Base-by-base conservation (phyloP, 2,888 invertebrate genomes). In the Caenorhabditis wallacei region DNA sequence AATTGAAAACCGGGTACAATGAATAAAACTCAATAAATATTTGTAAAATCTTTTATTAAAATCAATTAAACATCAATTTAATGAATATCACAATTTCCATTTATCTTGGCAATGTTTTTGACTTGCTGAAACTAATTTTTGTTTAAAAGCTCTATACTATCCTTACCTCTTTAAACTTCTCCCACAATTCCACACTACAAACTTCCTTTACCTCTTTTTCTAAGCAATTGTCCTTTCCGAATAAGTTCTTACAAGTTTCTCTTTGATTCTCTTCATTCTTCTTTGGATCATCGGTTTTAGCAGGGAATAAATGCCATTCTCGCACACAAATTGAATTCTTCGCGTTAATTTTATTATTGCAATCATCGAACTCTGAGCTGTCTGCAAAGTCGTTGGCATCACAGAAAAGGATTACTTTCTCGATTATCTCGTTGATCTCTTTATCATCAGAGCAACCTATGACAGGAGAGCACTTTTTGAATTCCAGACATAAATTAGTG, bases 41-140 rank as follows among this genome's bases (percentile, higher is more conserved):
- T n/a, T n/a, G n/a, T n/a, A n/a, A n/a, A n/a, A n/a, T n/a, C n/a
- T n/a, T n/a, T n/a, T n/a, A n/a, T n/a, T n/a, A n/a, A n/a, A n/a
- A n/a, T n/a, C n/a, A n/a, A n/a, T n/a, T n/a, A n/a, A n/a, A n/a
- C n/a, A n/a, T n/a, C n/a, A n/a, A n/a, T 35, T 35, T 35, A 46
- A 46, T 2, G 46, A 46, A 46, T 46, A n/a, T 46, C 46, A 16
- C 46, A 46, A 16, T 11, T 46, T 46, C 46, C 46, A 13, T 16
- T 11, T 5, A 46, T 11, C 46, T 46, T 46, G 46, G 46, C 46
- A 1, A 46, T 11, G n/a, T 46, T n/a, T n/a, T 11, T 46, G 46
- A 16, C 51, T n/a, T 68, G 68, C 68, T 68, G 68, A 54, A 68
- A 40, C 0, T 7, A 20, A 7, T 20, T 51, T 20, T 18, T 4